These are phyloP conservation scores for Rhynchonycteris naso DNA, from an alignment of 2,797 vertebrate genomes.

Conservation along the genomic window DNA sequence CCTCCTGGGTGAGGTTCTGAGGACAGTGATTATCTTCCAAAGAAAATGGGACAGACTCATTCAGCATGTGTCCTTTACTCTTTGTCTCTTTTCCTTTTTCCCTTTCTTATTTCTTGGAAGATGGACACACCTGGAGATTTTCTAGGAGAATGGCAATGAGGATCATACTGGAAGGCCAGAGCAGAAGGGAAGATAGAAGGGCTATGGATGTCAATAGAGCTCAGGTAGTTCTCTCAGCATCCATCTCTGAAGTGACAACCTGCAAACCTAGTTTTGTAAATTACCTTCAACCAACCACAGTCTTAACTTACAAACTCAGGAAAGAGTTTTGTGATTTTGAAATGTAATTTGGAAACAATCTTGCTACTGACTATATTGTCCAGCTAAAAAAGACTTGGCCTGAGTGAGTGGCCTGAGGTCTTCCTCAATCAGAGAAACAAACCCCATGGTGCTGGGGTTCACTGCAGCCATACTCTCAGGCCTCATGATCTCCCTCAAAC, in stretches of 20 bases:
- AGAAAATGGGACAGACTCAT: background rate
- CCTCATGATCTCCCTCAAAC: background rate
- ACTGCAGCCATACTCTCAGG: background rate
- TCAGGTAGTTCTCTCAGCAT: background rate
- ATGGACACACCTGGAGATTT: background rate
- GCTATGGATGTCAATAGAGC: rapidly evolving
- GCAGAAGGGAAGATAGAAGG: background rate
- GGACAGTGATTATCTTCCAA: background rate
- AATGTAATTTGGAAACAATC: background rate
- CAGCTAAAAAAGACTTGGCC: background rate
- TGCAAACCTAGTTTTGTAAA: background rate
- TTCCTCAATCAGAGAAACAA: background rate
- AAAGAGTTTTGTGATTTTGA: background rate
- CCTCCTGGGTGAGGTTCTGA: background rate
- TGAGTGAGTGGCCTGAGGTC: background rate
- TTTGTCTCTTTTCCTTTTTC: background rate
- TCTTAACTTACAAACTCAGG: background rate
- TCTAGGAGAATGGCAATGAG: background rate
- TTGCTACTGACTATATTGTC: background rate
- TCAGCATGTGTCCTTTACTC: background rate
- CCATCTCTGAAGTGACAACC: background rate
- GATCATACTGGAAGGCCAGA: background rate
- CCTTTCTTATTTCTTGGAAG: background rate
- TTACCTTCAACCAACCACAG: background rate
- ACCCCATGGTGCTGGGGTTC: background rate